Percentiles rank a stretch among this genome's conserved stretches.
Conservation (phyloP, 2,113 vertebrate genomes). For the Actenoides hombroni region DNA sequence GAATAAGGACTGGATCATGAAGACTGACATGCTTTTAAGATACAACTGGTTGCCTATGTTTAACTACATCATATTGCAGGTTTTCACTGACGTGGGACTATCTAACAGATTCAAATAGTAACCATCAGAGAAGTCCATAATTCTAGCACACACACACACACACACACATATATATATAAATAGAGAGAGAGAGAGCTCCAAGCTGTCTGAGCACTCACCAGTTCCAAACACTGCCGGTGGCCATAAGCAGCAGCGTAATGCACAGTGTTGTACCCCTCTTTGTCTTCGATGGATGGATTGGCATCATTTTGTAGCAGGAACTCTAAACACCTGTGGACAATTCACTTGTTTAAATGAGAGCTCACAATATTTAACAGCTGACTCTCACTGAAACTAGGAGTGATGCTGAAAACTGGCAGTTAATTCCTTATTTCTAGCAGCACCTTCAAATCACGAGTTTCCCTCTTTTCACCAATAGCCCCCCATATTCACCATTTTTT, state of each 20-base stretch:
- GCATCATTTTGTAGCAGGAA: conserved; percentile 92
- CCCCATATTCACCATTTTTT: neutral
- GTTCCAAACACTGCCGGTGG: conserved; percentile 90
- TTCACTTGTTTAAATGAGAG: neutral
- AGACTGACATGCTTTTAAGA: neutral
- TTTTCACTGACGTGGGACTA: neutral
- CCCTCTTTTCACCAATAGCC: neutral
- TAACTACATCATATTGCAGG: neutral
- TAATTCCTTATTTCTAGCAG: neutral
- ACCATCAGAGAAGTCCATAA: neutral
- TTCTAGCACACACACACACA: too few species aligned
- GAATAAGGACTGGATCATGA: neutral
- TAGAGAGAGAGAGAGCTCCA: accelerated
- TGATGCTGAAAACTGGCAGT: neutral
- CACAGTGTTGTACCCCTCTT: conserved; percentile 91
- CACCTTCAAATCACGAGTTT: neutral
- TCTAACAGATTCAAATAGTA: neutral
- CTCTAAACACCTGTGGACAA: conserved; percentile 87
- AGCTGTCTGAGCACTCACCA: conserved; percentile 77
- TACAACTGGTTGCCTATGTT: neutral
- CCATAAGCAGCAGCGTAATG: conserved; percentile 97
- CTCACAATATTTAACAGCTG: neutral
- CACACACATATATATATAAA: accelerated
- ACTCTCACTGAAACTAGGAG: neutral
- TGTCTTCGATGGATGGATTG: conserved; percentile 87